Evolutionary conservation across 2,797 vertebrate species (phyloP), one percentile per base, ranked within the genome.

Genomic region (Nothura maculosa): DNA sequence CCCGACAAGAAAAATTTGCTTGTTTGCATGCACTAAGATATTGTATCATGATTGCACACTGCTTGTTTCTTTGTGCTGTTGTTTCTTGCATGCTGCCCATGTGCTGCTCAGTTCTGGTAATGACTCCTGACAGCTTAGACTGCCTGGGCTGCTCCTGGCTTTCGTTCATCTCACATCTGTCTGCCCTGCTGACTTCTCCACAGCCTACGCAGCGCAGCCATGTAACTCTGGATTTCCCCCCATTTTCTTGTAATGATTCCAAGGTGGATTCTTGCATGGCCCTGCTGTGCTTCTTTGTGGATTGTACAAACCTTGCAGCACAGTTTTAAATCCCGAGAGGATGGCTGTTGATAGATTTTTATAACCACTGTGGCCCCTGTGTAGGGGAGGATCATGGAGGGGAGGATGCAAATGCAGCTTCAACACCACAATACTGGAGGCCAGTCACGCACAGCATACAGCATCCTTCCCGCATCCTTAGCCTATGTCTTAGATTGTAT

Each of bases 371-470:
- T 81, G 66, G 6, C 17, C 48, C 22, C 32, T 75, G 15, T 45
- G 27, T 55, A 91, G 47, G 20, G 4, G 8, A 80, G 27, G 52
- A 50, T 60, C 54, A 20, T 55, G 54, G 30, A n/a, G 54, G 54
- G 54, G 18, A 55, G 30, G 54, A 55, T 28, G 67, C 86, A 88
- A 91, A 81, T 73, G 34, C 86, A 69, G 14, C 58, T 17, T 62
- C 10, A 2, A 19, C 13, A 66, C 6, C 2, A 9, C 28, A 38
- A 16, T 68, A n/a, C 68, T 40, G 75, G 55, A 82, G 45, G 34
- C 36, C 30, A 40, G 28, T 64, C 62, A 64, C 0, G 0, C 58
- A 42, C 9, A 28, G 54, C 69, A 81, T 58, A 34, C 55, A 85
- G 27, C 62, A n/a, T n/a, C 27, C 0, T 54, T 85, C 12, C 19